A percentile compares a stretch with the other conserved stretches of the same genome.
Conservation (phyloP, 2,797 vertebrate species). For the Sylvia borin region DNA sequence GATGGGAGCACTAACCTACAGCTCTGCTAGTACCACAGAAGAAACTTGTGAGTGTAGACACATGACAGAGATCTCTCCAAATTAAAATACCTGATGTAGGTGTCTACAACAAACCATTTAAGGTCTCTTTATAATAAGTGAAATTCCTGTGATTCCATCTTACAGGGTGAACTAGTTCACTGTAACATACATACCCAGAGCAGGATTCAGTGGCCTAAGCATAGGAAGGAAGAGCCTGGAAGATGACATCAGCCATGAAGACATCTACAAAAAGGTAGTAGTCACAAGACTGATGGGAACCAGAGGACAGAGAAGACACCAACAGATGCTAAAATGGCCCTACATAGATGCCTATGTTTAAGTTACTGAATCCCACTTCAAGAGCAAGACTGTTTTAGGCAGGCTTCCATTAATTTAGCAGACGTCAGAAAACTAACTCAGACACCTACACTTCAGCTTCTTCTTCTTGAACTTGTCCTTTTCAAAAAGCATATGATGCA, state of each 20-base stretch:
- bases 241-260: constrained; percentile 20
- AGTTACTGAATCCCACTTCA: constrained; percentile 17
- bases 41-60: neutral
- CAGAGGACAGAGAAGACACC: neutral
- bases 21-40: neutral
- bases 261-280: constrained; percentile 30
- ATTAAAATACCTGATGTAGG: neutral
- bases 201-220: constrained; percentile 31
- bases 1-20: neutral
- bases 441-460: neutral
- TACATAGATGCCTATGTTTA: neutral
- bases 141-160: neutral
- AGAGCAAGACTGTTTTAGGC: neutral
- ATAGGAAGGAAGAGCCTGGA: constrained; percentile 3
- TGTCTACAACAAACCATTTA: neutral
- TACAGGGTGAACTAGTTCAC: neutral
- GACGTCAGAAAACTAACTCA: neutral
- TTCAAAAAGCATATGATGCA: neutral
- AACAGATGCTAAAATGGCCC: constrained; percentile 18
- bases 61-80: neutral
- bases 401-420: neutral
- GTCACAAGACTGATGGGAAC: constrained; percentile 40
- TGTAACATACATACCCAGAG: neutral
- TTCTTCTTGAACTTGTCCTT: neutral
- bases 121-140: neutral